phyloP scores from a whole-genome alignment of 2,888 invertebrate species.

The Idaea biselata region DNA sequence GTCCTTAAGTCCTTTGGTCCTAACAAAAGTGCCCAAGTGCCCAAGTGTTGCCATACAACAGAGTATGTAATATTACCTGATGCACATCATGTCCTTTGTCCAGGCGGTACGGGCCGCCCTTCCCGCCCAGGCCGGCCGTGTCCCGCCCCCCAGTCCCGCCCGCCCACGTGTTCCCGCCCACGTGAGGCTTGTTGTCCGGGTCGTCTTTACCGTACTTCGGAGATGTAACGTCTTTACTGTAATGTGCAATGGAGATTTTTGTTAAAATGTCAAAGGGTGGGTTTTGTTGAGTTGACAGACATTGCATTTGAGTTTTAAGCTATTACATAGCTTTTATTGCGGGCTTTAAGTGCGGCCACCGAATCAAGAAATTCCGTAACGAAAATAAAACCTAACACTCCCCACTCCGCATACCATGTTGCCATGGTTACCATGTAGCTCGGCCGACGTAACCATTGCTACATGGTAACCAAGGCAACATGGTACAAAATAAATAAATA shows the following conservation, averaged over 20 bases:
- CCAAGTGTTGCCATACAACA: too few species aligned
- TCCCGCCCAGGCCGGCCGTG: slow-evolving; percentile 97
- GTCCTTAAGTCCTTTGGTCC: too few species aligned
- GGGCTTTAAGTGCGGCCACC: too few species aligned
- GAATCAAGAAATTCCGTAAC: too few species aligned
- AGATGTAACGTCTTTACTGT: slow-evolving; percentile 81
- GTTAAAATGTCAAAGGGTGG: not conserved
- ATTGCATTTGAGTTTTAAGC: not conserved
- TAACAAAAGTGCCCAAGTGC: too few species aligned
- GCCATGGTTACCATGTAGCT: too few species aligned
- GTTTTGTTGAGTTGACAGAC: not conserved
- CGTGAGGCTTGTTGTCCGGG: slow-evolving; percentile 93
- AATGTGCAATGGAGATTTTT: slow-evolving; percentile 10
- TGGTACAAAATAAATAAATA: too few species aligned
- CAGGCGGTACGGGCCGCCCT: slow-evolving; percentile 96
- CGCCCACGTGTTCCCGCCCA: slow-evolving; percentile 98
- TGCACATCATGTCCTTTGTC: slow-evolving; percentile 96
- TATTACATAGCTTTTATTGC: not conserved
- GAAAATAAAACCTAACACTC: too few species aligned
- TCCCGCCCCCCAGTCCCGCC: slow-evolving; percentile 96
- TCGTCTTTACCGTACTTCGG: slow-evolving; percentile 97
- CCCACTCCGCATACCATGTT: too few species aligned
- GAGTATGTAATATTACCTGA: slow-evolving; percentile 87
- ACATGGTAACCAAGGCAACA: too few species aligned
- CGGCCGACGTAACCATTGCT: too few species aligned